Evolutionary conservation across 2,113 vertebrate species (phyloP).

Genomic region (Gobio gobio): DNA sequence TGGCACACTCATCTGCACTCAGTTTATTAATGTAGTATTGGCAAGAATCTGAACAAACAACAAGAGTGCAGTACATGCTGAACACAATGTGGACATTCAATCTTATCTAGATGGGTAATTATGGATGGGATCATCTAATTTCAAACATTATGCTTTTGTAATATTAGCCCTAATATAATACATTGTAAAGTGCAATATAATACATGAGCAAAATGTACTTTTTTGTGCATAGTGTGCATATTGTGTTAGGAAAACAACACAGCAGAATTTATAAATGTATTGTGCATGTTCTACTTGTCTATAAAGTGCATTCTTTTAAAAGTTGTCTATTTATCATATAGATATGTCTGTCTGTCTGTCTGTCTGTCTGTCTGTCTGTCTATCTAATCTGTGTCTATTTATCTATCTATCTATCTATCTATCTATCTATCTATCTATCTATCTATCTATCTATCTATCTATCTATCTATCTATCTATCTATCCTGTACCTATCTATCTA

Average conservation of each 20-base stretch:
- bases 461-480: too few relatives aligned
- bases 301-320: not conserved
- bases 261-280: not conserved
- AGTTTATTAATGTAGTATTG: constrained; percentile 2
- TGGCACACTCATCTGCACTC: constrained; percentile 11
- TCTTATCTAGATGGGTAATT: constrained; percentile 20
- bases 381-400: too few relatives aligned
- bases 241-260: not conserved
- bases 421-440: not conserved
- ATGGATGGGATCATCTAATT: not conserved
- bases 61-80: not conserved
- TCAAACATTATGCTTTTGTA: not conserved
- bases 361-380: too few relatives aligned
- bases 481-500: too few relatives aligned
- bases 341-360: too few relatives aligned
- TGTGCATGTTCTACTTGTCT: not conserved
- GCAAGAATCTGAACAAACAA: not conserved
- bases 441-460: not conserved
- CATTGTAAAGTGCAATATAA: not conserved
- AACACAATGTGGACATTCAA: not conserved
- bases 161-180: not conserved
- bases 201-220: not conserved
- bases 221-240: constrained; percentile 2
- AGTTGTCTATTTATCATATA: too few relatives aligned
- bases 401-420: too few relatives aligned